Base-by-base conservation (phyloP, 2,888 invertebrate species). In the Alcis repandata region DNA sequence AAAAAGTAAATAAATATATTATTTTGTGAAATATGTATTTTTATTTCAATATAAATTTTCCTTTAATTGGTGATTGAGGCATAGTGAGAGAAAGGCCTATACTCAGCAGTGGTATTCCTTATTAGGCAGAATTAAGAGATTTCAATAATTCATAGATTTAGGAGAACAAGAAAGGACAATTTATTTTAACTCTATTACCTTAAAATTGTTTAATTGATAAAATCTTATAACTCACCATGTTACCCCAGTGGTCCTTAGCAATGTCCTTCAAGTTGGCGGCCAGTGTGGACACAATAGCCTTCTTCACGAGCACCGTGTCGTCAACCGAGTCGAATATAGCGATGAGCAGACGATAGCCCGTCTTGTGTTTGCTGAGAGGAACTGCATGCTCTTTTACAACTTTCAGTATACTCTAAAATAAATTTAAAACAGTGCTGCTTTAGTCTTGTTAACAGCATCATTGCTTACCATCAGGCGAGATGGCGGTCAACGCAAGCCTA, bases 291-390 rank as follows among this genome's bases (percentile, higher is more conserved):
- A 97, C 91, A 45, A 97, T 94, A 0, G 96, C 95, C 87, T 99
- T 99, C 79, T 96, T 96, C 19, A 98, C 94, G 0, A 99, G 94
- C 59, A 97, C 97, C 0, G 99, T 99, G 83, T 99, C 99, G 84
- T 99, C 99, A 1, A 98, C 96, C 0, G 95, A 94, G 85, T 99
- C 99, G 72, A 99, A 95, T 70, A 99, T 94, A 0, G 97, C 95
- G 69, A 98, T 92, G 27, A 99, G 89, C 20, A 97, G 95, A 32
- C 96, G 91, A 85, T 98, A 97, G 0, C 98, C 99, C 73, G 97
- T 96, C 86, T 99, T 98, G 75, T 99, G 98, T 69, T 95, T 95
- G 57, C 97, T 96, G 10, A 98, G 94, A 61, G 97, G 96, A 4
- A 96, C 92, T 0, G 97, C 95, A 81, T 98, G 96, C 67, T 97